Percentiles rank a stretch among this genome's conserved stretches.
phyloP scores from a whole-genome alignment of 1,140 invertebrate species.

The Drosophila subobscura region DNA sequence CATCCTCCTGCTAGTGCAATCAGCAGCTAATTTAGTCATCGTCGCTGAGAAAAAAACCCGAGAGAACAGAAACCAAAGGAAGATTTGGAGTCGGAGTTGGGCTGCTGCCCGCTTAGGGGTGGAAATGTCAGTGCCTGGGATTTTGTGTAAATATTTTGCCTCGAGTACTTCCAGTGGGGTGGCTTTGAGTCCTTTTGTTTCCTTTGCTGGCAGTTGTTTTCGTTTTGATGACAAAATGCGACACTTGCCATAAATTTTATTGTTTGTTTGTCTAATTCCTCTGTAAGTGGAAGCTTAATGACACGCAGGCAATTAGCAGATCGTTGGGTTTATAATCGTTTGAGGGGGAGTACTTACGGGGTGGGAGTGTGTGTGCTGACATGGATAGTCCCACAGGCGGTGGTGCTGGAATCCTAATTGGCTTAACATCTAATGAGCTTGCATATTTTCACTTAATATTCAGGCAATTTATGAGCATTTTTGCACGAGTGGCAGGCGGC shows the following conservation, averaged over 20 bases:
- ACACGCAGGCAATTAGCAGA: slow-evolving; percentile 81
- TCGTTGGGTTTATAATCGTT: slow-evolving; percentile 70
- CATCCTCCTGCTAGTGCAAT: slow-evolving; percentile 38
- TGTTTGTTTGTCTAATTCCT: slow-evolving; percentile 77
- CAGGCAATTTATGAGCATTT: neutral
- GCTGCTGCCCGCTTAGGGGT: slow-evolving; percentile 49
- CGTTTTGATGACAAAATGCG: slow-evolving; percentile 76
- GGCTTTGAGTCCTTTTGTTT: slow-evolving; percentile 4
- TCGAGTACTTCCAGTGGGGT: slow-evolving; percentile 54
- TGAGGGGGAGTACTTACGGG: neutral
- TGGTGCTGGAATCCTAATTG: slow-evolving; percentile 14
- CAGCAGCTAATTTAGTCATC: slow-evolving; percentile 78
- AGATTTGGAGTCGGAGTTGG: slow-evolving; percentile 3
- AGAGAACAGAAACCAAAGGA: neutral
- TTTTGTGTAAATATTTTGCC: slow-evolving; percentile 69
- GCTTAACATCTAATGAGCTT: slow-evolving; percentile 14
- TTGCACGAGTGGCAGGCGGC: too few relatives aligned
- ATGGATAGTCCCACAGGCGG: slow-evolving; percentile 9
- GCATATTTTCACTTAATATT: neutral
- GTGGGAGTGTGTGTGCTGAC: neutral
- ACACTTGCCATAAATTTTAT: slow-evolving; percentile 83
- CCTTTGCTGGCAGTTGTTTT: slow-evolving; percentile 64
- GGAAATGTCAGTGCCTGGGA: slow-evolving; percentile 40
- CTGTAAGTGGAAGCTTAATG: slow-evolving; percentile 81
- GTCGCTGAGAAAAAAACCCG: slow-evolving; percentile 26